These are phyloP conservation scores for Pipra filicauda DNA, from an alignment of 2,113 vertebrate species.

Conservation along the genomic window DNA sequence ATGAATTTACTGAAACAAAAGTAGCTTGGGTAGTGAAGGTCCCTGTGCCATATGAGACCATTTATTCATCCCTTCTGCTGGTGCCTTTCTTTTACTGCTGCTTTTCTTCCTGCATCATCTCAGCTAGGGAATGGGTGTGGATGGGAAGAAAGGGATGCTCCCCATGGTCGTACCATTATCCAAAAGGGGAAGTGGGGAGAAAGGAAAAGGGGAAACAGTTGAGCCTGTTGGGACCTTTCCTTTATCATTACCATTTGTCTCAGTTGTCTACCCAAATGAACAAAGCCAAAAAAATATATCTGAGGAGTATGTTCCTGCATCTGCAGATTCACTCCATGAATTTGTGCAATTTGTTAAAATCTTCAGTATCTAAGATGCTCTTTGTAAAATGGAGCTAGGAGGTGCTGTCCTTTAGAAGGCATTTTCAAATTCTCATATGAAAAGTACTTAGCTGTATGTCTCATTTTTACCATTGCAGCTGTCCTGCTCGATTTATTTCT, in stretches of 20 bases:
- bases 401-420: not conserved
- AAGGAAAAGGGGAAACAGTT: not conserved
- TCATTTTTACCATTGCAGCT: constrained; percentile 19
- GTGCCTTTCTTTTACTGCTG: not conserved
- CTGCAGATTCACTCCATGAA: not conserved
- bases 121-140: not conserved
- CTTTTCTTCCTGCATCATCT: not conserved
- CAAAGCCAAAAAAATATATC: not conserved
- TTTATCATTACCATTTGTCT: not conserved
- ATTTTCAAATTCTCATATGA: not conserved
- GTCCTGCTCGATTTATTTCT: constrained; percentile 45
- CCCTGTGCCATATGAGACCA: not conserved
- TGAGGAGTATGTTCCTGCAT: not conserved
- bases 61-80: not conserved
- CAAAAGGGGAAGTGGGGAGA: not conserved
- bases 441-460: not conserved
- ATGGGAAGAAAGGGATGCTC: not conserved
- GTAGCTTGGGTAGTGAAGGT: not conserved
- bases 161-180: fast-evolving
- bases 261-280: not conserved
- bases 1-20: not conserved
- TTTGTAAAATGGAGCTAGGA: not conserved
- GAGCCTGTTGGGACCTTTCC: not conserved
- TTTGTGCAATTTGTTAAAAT: not conserved
- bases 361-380: not conserved